Base-by-base conservation (phyloP, 2,797 vertebrate species). In the Euphonia xanthogaster region DNA sequence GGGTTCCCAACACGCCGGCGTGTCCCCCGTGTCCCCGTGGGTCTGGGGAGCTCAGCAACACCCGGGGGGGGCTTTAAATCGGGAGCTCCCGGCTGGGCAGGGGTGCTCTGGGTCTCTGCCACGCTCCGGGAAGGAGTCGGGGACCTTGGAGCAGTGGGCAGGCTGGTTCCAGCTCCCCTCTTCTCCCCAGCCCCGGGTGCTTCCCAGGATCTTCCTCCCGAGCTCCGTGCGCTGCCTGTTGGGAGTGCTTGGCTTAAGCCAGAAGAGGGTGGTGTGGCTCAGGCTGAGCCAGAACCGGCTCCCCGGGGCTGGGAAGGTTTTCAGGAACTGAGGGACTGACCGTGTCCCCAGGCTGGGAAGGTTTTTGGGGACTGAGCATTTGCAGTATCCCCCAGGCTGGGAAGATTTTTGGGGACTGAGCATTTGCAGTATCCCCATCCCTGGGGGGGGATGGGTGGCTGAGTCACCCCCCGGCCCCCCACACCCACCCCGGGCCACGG, bases 221-320 rank as follows among this genome's bases (percentile, higher is more conserved):
- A 53, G 44, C 70, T 72, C 37, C 0, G 1, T 35, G 75, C 23
- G 35, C 33, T 37, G 65, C 53, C 31, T 39, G 74, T 71, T 40
- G 1, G 61, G 14, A 18, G 40, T 39, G 19, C 33, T 79, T 23
- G 24, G 0, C 7, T 57, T 12, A 1, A 47, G 60, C 90, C 86
- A 92, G 94, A 70, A 85, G 94, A 88, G 86, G 92, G 86, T 94
- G 92, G 83, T 81, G 86, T 73, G 86, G 75, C 51, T 80, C 78
- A 42, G 86, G 76, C 71, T 21, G 60, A 6, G 8, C 60, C 7
- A 6, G 16, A 37, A 17, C 6, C 28, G 0, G 7, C 54, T 12
- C 44, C 2, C n/a, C n/a, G n/a, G 5, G 65, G 18, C 71, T 61
- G 62, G 39, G 39, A 16, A 40, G 39, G 39, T 12, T 16, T 42